Conservation (phyloP, 2,888 invertebrate species). For the Ophion slaviceki region DNA sequence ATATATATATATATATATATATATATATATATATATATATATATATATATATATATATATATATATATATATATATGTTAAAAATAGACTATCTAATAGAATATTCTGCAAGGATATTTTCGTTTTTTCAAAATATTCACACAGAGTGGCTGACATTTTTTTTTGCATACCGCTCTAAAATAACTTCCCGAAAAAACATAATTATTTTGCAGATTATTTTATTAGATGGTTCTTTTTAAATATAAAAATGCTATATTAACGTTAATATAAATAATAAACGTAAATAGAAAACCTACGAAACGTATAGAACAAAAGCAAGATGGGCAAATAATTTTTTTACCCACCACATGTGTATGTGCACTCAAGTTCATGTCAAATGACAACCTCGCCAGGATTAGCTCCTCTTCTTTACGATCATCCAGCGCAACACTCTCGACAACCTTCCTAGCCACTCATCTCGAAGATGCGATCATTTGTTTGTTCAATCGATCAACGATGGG, state of each 20-base stretch:
- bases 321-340: not conserved
- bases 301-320: not conserved
- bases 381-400: slow-evolving; percentile 78
- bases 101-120: too few relatives aligned
- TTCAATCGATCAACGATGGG: slow-evolving; percentile 67
- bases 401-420: slow-evolving; percentile 76
- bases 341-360: slow-evolving; percentile 9
- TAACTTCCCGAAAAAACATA: too few relatives aligned
- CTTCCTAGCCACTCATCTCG: slow-evolving; percentile 46
- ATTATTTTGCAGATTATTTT: too few relatives aligned
- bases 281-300: not conserved
- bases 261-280: not conserved
- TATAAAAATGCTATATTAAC: not conserved
- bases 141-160: too few relatives aligned
- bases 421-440: slow-evolving; percentile 63
- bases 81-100: too few relatives aligned
- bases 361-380: slow-evolving; percentile 79
- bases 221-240: too few relatives aligned
- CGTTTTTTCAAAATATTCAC: too few relatives aligned
- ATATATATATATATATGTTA: too few relatives aligned
- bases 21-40: too few relatives aligned
- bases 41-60: too few relatives aligned
- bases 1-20: too few relatives aligned
- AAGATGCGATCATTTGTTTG: slow-evolving; percentile 66
- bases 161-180: too few relatives aligned